Evolutionary conservation across 2,888 invertebrate species (phyloP).

Genomic region (Drosophila mercatorum): DNA sequence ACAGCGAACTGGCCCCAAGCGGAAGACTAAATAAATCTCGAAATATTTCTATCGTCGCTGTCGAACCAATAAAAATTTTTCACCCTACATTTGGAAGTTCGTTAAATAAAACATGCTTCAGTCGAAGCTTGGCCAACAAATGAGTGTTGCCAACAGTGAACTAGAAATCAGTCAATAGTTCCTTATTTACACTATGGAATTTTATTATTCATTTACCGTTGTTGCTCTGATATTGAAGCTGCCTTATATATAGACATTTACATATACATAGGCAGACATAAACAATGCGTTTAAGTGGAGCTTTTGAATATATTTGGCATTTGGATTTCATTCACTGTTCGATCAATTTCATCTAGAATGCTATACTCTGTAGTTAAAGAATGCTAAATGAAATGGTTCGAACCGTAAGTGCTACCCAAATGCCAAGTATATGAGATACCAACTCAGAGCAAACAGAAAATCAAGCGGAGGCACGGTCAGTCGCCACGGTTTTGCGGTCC

Average conservation of each 20-base stretch:
- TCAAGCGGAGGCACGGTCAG: background rate
- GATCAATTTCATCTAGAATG: background rate
- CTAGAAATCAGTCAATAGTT: background rate
- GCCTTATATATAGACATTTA: background rate
- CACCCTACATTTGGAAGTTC: too few species aligned
- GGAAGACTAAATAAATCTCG: background rate
- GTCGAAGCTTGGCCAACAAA: background rate
- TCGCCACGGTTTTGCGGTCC: background rate
- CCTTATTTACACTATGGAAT: background rate
- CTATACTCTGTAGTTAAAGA: background rate
- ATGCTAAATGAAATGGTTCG: background rate
- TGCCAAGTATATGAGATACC: too few species aligned
- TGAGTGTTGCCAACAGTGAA: slow-evolving; percentile 18
- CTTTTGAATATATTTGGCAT: background rate
- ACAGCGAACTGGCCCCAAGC: slow-evolving; percentile 1
- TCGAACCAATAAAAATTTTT: background rate
- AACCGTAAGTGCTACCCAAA: background rate
- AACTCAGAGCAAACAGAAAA: background rate
- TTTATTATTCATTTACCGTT: background rate
- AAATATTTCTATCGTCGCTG: background rate
- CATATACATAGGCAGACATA: background rate
- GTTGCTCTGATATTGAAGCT: background rate
- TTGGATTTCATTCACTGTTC: background rate
- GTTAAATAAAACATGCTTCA: background rate
- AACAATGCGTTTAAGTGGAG: too few species aligned